Conservation (phyloP, 2,888 invertebrate species). For the Actias luna region DNA sequence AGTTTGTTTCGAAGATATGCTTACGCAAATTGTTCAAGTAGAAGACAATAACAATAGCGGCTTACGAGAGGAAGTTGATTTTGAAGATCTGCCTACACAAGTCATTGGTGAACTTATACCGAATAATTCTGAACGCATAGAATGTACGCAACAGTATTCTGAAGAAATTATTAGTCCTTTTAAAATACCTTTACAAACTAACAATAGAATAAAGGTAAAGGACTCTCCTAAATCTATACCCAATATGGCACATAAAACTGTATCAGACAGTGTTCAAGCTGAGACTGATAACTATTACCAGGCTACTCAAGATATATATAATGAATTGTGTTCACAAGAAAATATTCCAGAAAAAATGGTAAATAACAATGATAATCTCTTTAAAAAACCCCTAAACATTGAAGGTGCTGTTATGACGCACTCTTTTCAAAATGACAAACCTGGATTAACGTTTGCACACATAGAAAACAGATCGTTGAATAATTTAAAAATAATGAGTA, state of each 20-base stretch:
- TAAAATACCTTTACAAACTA: conserved; percentile 57
- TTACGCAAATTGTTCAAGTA: conserved; percentile 41
- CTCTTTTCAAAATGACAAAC: background rate
- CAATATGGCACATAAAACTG: conserved; percentile 19
- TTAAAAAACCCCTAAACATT: conserved; percentile 24
- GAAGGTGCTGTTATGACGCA: conserved; percentile 24
- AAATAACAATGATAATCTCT: conserved; percentile 8
- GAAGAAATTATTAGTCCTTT: conserved; percentile 52
- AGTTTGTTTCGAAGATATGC: conserved; percentile 37
- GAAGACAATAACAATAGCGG: conserved; percentile 22
- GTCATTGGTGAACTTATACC: conserved; percentile 38
- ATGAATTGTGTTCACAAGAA: conserved; percentile 63
- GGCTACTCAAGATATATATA: conserved; percentile 62
- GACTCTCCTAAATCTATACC: conserved; percentile 30
- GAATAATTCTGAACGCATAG: conserved; percentile 3
- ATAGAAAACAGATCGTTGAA: conserved; percentile 30
- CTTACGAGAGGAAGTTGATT: conserved; percentile 26
- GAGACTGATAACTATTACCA: conserved; percentile 56
- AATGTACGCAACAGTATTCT: conserved; percentile 21
- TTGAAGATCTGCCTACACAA: conserved; percentile 55
- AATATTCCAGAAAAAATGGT: conserved; percentile 27
- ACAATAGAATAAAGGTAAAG: conserved; percentile 52
- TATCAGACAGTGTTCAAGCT: conserved; percentile 25
- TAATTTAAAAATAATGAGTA: conserved; percentile 21
- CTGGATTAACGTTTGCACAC: background rate